These are phyloP conservation scores for Odontomachus brunneus DNA, from an alignment of 1,140 invertebrate species.

Conservation along the genomic window DNA sequence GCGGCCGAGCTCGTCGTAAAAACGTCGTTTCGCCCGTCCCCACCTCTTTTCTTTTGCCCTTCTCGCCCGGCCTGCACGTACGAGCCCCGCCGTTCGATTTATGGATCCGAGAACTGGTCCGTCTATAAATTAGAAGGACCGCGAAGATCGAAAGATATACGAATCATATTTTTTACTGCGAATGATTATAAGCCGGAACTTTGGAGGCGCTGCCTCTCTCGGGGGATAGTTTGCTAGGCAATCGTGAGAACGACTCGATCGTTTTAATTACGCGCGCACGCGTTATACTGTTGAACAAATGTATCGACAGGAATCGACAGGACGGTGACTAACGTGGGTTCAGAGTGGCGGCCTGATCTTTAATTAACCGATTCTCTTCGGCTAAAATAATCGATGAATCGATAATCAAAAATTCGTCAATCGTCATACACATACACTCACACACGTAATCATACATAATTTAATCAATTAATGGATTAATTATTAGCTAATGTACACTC, in stretches of 20 bases:
- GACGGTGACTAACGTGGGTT: no score
- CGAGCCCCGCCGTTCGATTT: conserved; percentile 52
- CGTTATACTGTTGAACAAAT: conserved; percentile 3
- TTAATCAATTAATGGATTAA: no score
- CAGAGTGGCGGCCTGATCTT: no score
- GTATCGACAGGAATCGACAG: neutral
- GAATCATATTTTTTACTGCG: conserved; percentile 43
- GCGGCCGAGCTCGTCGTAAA: conserved; percentile 67
- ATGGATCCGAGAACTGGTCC: conserved; percentile 55
- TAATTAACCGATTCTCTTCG: no score
- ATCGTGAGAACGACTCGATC: neutral
- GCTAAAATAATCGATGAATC: no score
- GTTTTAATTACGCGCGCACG: conserved; percentile 19
- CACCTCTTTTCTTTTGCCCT: conserved; percentile 34
- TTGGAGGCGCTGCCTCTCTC: conserved; percentile 8
- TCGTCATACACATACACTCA: no score
- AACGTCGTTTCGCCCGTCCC: conserved; percentile 52
- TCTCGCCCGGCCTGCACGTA: conserved; percentile 26
- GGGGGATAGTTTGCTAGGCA: conserved; percentile 32
- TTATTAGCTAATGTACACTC: no score
- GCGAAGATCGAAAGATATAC: conserved; percentile 61
- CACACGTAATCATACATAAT: no score
- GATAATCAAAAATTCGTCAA: no score
- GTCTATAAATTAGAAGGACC: conserved; percentile 57
- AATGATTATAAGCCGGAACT: conserved; percentile 61